A percentile compares a stretch with the other conserved stretches of the same genome.
Conservation (phyloP, 2,113 vertebrate species). For the Antidorcas marsupialis region DNA sequence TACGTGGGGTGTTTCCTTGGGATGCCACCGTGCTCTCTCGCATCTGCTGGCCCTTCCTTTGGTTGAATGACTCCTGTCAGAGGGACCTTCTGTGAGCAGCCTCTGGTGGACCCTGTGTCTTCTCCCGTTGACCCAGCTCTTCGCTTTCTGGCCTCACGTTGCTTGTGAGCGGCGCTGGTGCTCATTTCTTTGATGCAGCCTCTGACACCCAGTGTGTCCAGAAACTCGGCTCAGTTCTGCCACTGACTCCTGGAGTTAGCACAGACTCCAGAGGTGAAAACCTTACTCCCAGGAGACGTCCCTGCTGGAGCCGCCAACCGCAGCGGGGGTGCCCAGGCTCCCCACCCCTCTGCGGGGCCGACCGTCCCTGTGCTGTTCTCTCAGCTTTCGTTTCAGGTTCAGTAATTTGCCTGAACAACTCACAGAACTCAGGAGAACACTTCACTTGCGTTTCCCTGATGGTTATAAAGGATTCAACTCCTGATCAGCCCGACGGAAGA, state of each 20-base stretch:
- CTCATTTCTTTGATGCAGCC: rapidly evolving
- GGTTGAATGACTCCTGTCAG: not conserved
- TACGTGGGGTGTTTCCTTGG: not conserved
- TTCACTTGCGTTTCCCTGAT: not conserved
- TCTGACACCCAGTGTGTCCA: not conserved
- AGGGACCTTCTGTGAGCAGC: not conserved
- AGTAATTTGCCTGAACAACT: not conserved
- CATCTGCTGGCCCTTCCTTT: not conserved
- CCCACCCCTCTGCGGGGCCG: not conserved
- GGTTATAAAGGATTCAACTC: not conserved
- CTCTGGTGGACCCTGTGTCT: rapidly evolving
- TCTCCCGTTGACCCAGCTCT: not conserved
- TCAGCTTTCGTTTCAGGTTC: not conserved
- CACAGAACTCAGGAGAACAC: not conserved
- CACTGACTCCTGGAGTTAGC: not conserved
- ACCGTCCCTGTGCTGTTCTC: not conserved
- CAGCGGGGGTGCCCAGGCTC: not conserved
- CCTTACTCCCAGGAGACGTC: not conserved
- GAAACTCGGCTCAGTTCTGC: not conserved
- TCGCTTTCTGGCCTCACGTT: not conserved
- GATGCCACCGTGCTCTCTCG: not conserved
- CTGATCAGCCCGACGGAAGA: not conserved
- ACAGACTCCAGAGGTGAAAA: not conserved
- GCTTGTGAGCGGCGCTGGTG: not conserved
- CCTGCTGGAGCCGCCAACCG: not conserved